Percentiles rank a stretch among this genome's conserved stretches.
phyloP scores from a whole-genome alignment of 1,140 invertebrate genomes.

The Sweltsa coloradensis region DNA sequence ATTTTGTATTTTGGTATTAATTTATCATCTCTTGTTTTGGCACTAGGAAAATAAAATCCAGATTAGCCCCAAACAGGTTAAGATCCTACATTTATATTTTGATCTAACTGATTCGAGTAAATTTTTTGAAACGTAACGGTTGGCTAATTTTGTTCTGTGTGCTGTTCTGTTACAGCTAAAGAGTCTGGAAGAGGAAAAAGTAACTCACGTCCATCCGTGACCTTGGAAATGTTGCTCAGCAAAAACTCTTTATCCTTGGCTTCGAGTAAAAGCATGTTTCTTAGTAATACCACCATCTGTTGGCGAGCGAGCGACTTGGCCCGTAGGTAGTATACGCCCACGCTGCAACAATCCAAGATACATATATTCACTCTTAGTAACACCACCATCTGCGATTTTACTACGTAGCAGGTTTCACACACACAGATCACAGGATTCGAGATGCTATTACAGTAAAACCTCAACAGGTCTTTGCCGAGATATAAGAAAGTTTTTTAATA shows the following conservation, averaged over 20 bases:
- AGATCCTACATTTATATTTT: too few relatives aligned
- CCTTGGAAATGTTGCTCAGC: constrained; percentile 38
- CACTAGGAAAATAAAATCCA: too few relatives aligned
- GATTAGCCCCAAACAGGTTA: too few relatives aligned
- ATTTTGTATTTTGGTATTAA: too few relatives aligned
- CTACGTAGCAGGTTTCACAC: neutral
- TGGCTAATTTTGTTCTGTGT: too few relatives aligned
- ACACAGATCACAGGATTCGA: neutral
- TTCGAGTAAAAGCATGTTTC: constrained; percentile 53
- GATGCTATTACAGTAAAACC: neutral
- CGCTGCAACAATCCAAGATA: constrained; percentile 29
- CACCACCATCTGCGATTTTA: constrained; percentile 1
- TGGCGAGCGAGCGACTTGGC: constrained; percentile 46
- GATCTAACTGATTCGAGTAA: too few relatives aligned
- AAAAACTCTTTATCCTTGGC: constrained; percentile 65
- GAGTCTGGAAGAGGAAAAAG: too few relatives aligned
- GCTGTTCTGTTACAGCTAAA: too few relatives aligned
- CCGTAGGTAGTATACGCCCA: constrained; percentile 53
- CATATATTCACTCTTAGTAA: constrained; percentile 17
- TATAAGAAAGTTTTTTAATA: neutral
- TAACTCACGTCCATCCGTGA: too few relatives aligned
- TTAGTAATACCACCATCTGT: constrained; percentile 47
- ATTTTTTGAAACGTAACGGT: too few relatives aligned
- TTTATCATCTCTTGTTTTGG: too few relatives aligned
- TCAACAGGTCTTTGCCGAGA: neutral